Evolutionary conservation across 2,888 invertebrate genomes (phyloP), one percentile per base, ranked within the genome.

Genomic region (Meta bourneti): DNA sequence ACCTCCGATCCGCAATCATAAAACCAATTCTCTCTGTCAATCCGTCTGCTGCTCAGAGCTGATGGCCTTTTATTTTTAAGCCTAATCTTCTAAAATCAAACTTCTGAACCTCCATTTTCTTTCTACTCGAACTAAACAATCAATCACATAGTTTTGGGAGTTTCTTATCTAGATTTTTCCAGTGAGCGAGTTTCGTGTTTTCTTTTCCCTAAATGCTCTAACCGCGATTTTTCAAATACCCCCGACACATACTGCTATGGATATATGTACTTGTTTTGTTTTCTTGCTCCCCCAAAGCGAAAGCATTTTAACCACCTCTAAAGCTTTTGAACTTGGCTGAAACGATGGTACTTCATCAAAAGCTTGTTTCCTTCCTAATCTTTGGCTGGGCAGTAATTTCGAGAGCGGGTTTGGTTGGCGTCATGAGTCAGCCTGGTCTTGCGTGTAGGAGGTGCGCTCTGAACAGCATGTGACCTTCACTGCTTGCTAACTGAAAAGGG

Each of bases 141-240:
- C 84, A 84, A 84, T 84, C 84, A 84, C 75, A 51, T 75, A 75
- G 84, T 84, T 84, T 75, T 34, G 83, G 84, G 75, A 84, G 84
- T 84, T 84, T 72, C 84, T 84, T 84, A 84, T 84, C 84, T 75
- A 54, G 75, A 75, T 61, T 52, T 84, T 61, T 54, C 84, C 83
- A 54, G 74, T 52, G 74, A 75, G 74, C 61, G 75, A 75, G 48
- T 75, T 82, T 84, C 74, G 52, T 54, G 48, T 82, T 84, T 75
- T 81, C 16, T 70, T 75, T 72, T n/a, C 78, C 78, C 78, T n/a
- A 69, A 84, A 84, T 75, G 74, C 84, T 84, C 75, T n/a, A 51
- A 72, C 20, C 84, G n/a, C 75, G 75, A 61, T 84, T 84, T 75
- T 75, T 84, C 84, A 84, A 84, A 84, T 16, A 75, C 54, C 74